Evolutionary conservation across 2,888 invertebrate genomes (phyloP).

Genomic region (Coenonympha arcania): DNA sequence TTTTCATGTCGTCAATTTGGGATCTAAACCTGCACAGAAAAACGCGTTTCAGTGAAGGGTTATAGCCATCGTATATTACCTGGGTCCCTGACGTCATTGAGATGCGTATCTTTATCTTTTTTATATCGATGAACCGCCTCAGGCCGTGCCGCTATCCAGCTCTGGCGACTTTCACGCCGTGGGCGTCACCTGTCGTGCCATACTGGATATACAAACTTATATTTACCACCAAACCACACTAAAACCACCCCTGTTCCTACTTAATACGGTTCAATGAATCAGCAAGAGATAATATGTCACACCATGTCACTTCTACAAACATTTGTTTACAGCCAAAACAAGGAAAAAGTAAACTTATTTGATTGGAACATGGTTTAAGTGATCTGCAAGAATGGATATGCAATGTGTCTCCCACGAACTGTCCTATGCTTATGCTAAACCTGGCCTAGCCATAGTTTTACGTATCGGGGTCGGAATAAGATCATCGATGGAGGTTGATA

Average conservation of each 20-base stretch:
- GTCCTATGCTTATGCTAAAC: slow-evolving; percentile 23
- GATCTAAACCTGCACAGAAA: too few relatives aligned
- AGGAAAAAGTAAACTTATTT: slow-evolving; percentile 10
- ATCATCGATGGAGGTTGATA: slow-evolving; percentile 10
- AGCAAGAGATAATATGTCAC: slow-evolving; percentile 33
- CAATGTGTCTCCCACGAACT: slow-evolving; percentile 17
- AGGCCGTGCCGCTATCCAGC: slow-evolving; percentile 19
- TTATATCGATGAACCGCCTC: slow-evolving; percentile 1
- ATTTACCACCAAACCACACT: not conserved
- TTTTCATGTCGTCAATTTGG: too few relatives aligned
- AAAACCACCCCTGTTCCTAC: slow-evolving; percentile 10
- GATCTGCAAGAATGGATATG: not conserved
- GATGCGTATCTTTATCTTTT: not conserved
- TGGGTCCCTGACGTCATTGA: too few relatives aligned
- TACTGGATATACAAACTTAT: slow-evolving; percentile 31
- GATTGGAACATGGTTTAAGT: slow-evolving; percentile 1
- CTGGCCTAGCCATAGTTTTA: slow-evolving; percentile 22
- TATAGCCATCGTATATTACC: too few relatives aligned
- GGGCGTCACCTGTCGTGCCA: slow-evolving; percentile 56
- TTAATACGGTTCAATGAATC: slow-evolving; percentile 1
- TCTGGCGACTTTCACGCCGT: slow-evolving; percentile 52
- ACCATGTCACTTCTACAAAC: slow-evolving; percentile 35
- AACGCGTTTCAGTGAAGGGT: too few relatives aligned
- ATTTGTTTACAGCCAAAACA: not conserved
- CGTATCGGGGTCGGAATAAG: slow-evolving; percentile 17